Evolutionary conservation across 2,113 vertebrate genomes (phyloP).

Genomic region (Engystomops pustulosus): DNA sequence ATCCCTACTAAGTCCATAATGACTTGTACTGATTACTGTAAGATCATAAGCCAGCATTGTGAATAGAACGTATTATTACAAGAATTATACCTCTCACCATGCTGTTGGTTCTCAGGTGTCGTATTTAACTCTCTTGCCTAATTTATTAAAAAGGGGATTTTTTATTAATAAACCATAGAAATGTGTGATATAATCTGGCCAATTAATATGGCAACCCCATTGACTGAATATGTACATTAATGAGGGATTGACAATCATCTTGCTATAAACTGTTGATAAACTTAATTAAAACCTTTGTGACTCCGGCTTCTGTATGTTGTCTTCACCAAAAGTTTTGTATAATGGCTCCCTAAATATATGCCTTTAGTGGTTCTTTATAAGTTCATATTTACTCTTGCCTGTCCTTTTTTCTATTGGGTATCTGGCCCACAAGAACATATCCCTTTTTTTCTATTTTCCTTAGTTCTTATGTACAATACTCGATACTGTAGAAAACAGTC

Average conservation of each 20-base stretch:
- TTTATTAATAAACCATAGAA: conserved; percentile 17
- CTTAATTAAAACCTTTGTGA: conserved; percentile 19
- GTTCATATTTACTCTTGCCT: not conserved
- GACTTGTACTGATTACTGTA: not conserved
- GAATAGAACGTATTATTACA: not conserved
- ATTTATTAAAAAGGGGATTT: not conserved
- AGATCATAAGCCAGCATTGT: not conserved
- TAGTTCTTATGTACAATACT: too few species aligned
- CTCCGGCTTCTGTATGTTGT: not conserved
- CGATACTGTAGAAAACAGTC: too few species aligned
- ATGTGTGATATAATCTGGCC: not conserved
- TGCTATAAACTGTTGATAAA: conserved; percentile 11
- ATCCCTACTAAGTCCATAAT: too few species aligned
- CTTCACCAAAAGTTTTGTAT: not conserved
- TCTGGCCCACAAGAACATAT: too few species aligned
- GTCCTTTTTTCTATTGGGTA: not conserved
- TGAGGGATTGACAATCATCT: not conserved
- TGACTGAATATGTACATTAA: not conserved
- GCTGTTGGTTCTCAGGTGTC: not conserved
- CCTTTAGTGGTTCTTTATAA: not conserved
- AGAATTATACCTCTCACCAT: not conserved
- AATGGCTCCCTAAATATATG: not conserved
- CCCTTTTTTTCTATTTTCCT: too few species aligned
- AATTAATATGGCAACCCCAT: not conserved
- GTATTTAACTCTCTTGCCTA: not conserved